A percentile compares a stretch with the other conserved stretches of the same genome.
These are phyloP conservation scores for Drosophila auraria DNA, from an alignment of 1,140 invertebrate species.

Conservation along the genomic window DNA sequence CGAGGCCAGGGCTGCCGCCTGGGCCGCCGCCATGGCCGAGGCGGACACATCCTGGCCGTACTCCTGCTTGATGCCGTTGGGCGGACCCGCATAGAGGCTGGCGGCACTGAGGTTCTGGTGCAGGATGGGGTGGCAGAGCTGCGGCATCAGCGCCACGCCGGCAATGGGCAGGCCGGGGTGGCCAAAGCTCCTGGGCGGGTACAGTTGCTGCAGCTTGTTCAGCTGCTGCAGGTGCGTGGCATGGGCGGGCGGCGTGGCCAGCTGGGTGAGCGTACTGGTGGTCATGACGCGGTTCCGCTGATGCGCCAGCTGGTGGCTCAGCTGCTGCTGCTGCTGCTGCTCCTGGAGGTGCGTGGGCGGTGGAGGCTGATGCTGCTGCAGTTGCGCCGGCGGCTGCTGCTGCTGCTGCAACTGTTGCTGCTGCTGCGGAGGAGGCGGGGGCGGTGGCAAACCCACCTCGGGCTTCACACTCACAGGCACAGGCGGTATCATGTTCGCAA, in stretches of 20 bases:
- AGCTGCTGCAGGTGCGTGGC: conserved; percentile 73
- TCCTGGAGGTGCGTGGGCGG: conserved; percentile 47
- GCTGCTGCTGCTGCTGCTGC: conserved; percentile 33
- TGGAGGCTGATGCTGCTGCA: conserved; percentile 59
- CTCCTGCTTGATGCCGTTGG: conserved; percentile 82
- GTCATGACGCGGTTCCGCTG: conserved; percentile 54
- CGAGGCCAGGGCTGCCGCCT: conserved; percentile 59
- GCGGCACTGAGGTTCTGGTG: conserved; percentile 81
- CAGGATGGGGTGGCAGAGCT: conserved; percentile 80
- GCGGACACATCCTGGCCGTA: conserved; percentile 75
- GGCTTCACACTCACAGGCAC: conserved; percentile 76
- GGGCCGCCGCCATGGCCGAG: conserved; percentile 59
- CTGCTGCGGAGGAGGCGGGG: conserved; percentile 43
- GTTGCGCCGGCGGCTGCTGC: conserved; percentile 39
- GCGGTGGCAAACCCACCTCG: conserved; percentile 71
- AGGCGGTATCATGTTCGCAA: conserved; percentile 73
- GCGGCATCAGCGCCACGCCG: conserved; percentile 79
- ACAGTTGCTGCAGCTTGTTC: conserved; percentile 80
- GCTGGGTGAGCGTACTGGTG: conserved; percentile 56
- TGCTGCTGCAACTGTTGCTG: conserved; percentile 51
- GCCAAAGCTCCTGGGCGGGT: conserved; percentile 78
- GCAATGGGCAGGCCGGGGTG: conserved; percentile 78
- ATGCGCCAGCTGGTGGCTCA: conserved; percentile 57
- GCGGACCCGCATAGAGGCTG: conserved; percentile 66
- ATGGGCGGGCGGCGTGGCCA: conserved; percentile 52